These are phyloP conservation scores for Pagetopsis macropterus DNA, from an alignment of 2,797 vertebrate genomes.

Conservation along the genomic window DNA sequence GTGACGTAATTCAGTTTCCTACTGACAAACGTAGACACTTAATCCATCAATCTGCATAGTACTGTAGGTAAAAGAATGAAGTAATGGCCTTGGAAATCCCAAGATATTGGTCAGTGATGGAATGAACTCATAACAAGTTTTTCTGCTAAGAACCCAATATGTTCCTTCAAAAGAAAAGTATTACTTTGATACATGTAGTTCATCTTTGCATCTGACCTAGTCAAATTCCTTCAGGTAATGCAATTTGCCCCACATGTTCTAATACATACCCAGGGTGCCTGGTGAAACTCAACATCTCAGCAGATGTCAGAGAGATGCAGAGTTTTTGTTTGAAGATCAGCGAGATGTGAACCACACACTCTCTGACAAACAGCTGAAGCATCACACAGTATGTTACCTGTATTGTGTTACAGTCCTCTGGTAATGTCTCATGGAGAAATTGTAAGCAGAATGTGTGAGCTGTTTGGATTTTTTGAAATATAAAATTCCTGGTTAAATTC, in stretches of 20 bases:
- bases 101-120: slow-evolving; percentile 54
- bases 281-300: slow-evolving; percentile 66
- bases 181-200: slow-evolving; percentile 64
- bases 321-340: slow-evolving; percentile 63
- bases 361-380: slow-evolving; percentile 45
- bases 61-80: slow-evolving; percentile 16
- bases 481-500: slow-evolving; percentile 22
- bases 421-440: slow-evolving; percentile 30
- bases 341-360: slow-evolving; percentile 56
- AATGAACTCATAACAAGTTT: slow-evolving; percentile 65
- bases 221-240: slow-evolving; percentile 79
- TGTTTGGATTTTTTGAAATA: slow-evolving; percentile 17
- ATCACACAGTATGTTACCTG: slow-evolving; percentile 47
- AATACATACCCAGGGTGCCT: slow-evolving; percentile 62
- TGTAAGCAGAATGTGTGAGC: slow-evolving; percentile 1
- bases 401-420: slow-evolving; percentile 36
- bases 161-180: slow-evolving; percentile 48
- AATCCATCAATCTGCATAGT: slow-evolving; percentile 17
- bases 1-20: slow-evolving; percentile 24
- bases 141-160: slow-evolving; percentile 48
- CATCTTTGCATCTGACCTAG: slow-evolving; percentile 76
- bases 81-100: slow-evolving; percentile 46
- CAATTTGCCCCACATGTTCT: slow-evolving; percentile 72
- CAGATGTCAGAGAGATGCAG: slow-evolving; percentile 56
- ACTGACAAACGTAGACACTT: slow-evolving; percentile 25